Evolutionary conservation across 2,888 invertebrate genomes (phyloP).

Genomic region (Oscheius sp.): DNA sequence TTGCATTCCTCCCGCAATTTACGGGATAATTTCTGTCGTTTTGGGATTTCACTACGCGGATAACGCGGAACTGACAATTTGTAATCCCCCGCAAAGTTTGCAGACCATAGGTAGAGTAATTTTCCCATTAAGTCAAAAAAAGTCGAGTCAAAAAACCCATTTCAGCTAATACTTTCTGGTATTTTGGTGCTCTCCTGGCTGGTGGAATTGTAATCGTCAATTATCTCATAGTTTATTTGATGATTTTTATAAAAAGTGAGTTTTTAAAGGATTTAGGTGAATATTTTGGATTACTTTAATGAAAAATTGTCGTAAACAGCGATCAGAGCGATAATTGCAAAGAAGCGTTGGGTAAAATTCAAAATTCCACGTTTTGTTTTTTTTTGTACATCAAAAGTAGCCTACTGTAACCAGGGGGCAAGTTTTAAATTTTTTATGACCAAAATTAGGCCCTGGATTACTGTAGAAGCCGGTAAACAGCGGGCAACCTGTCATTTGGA

Average conservation of each 20-base stretch:
- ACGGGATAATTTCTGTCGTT: slow-evolving; percentile 13
- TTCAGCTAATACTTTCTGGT: slow-evolving; percentile 30
- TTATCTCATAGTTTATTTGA: slow-evolving; percentile 11
- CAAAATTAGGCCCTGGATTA: too few relatives aligned
- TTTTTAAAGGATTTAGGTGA: slow-evolving; percentile 8
- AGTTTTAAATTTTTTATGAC: too few relatives aligned
- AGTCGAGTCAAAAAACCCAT: background rate
- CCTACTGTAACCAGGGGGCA: too few relatives aligned
- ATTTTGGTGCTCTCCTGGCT: slow-evolving; percentile 29
- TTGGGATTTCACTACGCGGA: slow-evolving; percentile 25
- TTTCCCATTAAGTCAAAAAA: background rate
- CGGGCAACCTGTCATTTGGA: too few relatives aligned
- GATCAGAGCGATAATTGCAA: too few relatives aligned
- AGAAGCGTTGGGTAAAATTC: too few relatives aligned
- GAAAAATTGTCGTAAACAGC: too few relatives aligned
- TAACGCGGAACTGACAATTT: slow-evolving; percentile 12
- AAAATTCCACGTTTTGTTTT: too few relatives aligned
- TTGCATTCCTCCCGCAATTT: slow-evolving; percentile 19
- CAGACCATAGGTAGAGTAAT: slow-evolving; percentile 2
- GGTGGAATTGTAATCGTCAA: slow-evolving; percentile 30
- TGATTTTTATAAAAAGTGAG: slow-evolving; percentile 30
- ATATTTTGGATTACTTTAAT: background rate
- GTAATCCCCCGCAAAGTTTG: slow-evolving; percentile 34
- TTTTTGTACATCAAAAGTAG: too few relatives aligned
- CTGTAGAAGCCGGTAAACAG: too few relatives aligned